A percentile compares a stretch with the other conserved stretches of the same genome.
These are phyloP conservation scores for Apocheima hispidaria DNA, from an alignment of 2,888 invertebrate genomes.

Conservation along the genomic window DNA sequence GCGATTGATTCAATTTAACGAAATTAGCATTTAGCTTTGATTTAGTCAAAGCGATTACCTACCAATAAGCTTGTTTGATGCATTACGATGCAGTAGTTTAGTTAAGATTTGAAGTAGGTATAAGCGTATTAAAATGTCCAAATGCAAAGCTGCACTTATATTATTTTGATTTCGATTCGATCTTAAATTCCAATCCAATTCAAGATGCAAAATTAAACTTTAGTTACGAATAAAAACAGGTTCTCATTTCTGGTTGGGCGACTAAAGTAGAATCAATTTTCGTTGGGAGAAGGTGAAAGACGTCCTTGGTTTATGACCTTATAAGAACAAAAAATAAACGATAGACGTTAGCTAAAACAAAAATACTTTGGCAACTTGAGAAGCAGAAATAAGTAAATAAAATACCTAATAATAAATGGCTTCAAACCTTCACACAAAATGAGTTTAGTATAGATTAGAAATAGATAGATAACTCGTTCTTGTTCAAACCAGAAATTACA, in stretches of 20 bases:
- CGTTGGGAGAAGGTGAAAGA: slow-evolving; percentile 25
- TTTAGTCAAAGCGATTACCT: too few species aligned
- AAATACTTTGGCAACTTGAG: slow-evolving; percentile 13
- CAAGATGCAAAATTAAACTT: neutral
- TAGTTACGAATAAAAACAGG: slow-evolving; percentile 10
- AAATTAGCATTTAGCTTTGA: neutral
- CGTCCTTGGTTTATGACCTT: slow-evolving; percentile 26
- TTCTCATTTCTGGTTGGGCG: slow-evolving; percentile 8
- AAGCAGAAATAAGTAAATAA: too few species aligned
- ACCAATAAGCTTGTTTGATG: neutral
- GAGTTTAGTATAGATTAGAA: too few species aligned
- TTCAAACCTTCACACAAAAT: too few species aligned
- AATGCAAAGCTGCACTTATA: neutral
- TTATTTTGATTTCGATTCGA: neutral
- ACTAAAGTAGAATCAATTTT: slow-evolving; percentile 21
- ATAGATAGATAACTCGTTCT: too few species aligned
- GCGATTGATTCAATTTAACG: neutral
- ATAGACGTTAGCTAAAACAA: slow-evolving; percentile 5
- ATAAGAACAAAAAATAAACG: slow-evolving; percentile 20
- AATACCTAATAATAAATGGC: too few species aligned
- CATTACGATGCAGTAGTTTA: neutral
- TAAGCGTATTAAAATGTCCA: neutral
- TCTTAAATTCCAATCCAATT: neutral
- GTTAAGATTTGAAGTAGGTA: too few species aligned
- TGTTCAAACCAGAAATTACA: too few species aligned